These are phyloP conservation scores for Rallus limicola DNA, from an alignment of 2,113 vertebrate genomes.

Conservation along the genomic window DNA sequence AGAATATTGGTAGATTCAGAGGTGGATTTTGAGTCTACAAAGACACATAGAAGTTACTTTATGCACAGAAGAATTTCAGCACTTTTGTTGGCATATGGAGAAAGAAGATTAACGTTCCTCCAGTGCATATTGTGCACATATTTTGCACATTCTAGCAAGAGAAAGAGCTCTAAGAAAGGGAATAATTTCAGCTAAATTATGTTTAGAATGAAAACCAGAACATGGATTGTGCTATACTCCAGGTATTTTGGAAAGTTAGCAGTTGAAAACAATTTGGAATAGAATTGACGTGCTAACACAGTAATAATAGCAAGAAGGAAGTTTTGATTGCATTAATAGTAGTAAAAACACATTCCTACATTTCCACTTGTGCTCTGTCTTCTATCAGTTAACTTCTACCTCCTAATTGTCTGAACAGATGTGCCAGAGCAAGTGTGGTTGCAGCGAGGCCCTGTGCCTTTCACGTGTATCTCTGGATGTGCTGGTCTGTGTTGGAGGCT, in stretches of 20 bases:
- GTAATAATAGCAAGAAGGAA: slow-evolving; percentile 60
- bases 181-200: slow-evolving; percentile 41
- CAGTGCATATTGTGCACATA: background rate
- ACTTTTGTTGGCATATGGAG: background rate
- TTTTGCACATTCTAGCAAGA: slow-evolving; percentile 7
- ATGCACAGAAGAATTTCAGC: background rate
- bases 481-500: background rate
- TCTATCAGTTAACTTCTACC: slow-evolving; percentile 42
- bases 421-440: background rate
- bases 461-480: background rate
- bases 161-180: background rate
- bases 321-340: slow-evolving; percentile 63
- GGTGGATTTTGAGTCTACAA: background rate
- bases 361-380: slow-evolving; percentile 56
- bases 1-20: background rate
- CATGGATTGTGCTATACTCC: background rate
- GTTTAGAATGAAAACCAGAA: slow-evolving; percentile 46
- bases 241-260: slow-evolving; percentile 43
- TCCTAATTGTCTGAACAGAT: slow-evolving; percentile 6
- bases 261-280: slow-evolving; percentile 42
- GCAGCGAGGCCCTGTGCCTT: background rate
- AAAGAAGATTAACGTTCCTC: background rate
- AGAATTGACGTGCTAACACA: background rate
- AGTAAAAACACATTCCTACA: slow-evolving; percentile 58
- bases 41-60: background rate